Base-by-base conservation (phyloP, 2,888 invertebrate species). In the Hirtodrosophila duncani region DNA sequence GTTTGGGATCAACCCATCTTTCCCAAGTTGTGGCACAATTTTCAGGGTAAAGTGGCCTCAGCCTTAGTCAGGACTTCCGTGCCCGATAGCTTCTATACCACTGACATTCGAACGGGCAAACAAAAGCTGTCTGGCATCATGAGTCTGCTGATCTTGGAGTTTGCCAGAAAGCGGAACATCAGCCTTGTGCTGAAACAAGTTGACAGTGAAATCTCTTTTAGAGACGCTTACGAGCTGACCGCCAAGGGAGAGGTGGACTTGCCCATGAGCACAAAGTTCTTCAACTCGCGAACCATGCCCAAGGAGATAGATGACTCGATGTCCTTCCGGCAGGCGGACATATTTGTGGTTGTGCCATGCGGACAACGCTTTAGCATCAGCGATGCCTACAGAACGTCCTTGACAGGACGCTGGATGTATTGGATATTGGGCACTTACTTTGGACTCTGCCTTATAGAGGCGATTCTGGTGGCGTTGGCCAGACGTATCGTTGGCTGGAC, bases 301-400 rank as follows among this genome's bases (percentile, higher is more conserved):
- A 13, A 26, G 1, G n/a, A 18, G 1, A 26, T n/a, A n/a, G 52
- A 1, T 26, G 34, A 13, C 4, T 3, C 1, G 4, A 52, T 0
- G 20, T n/a, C 0, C 1, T 3, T 1, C 0, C 58, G 3, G 45
- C 23, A 1, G 0, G 0, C 8, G 1, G 36, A 24, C 14, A 0
- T 75, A 0, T 18, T 57, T 3, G 5, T 79, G 3, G 10, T 55
- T 6, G 72, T 60, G 5, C 80, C 72, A 0, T 72, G 71, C 14
- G 23, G 9, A n/a, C 20, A 36, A 3, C 13, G 7, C 3, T 11
- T 36, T 1, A 14, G 10, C 11, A 34, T 64, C 0, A 8, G 7
- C 0, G 30, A 51, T 7, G 16, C 62, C 1, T 36, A 49, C 9
- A 1, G 3, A 5, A 3, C 2, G 0, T 31, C 60, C 5, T 33